Evolutionary conservation across 2,888 invertebrate genomes (phyloP).

Genomic region (Phoenoteleia sp.): DNA sequence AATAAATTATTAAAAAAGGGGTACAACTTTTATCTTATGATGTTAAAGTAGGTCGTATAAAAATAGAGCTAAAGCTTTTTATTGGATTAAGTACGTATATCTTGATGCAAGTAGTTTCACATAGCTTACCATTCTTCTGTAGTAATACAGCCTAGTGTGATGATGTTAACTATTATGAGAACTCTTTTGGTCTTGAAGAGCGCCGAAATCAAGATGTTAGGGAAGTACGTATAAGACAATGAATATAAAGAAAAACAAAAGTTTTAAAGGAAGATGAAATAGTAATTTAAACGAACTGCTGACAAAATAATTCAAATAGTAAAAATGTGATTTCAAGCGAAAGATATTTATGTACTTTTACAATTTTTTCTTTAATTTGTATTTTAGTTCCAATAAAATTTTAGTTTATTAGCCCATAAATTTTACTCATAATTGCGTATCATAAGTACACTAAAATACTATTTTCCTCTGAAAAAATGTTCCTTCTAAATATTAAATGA

Average conservation of each 20-base stretch:
- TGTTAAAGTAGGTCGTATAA: constrained; percentile 72
- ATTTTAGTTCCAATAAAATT: no score
- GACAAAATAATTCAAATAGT: no score
- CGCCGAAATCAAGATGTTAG: constrained; percentile 44
- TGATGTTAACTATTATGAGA: constrained; percentile 69
- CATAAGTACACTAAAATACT: no score
- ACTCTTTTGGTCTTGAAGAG: constrained; percentile 68
- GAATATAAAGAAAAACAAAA: constrained; percentile 1
- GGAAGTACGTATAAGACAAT: not conserved
- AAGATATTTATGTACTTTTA: no score
- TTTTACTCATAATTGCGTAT: no score
- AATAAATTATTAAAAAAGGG: constrained; percentile 15
- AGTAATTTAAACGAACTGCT: no score
- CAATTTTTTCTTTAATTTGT: no score
- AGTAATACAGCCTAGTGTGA: constrained; percentile 67
- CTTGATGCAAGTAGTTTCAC: constrained; percentile 54
- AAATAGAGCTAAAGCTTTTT: constrained; percentile 74
- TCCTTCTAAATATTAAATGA: no score
- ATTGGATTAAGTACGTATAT: constrained; percentile 69
- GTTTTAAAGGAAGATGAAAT: constrained; percentile 12
- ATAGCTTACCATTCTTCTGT: constrained; percentile 67
- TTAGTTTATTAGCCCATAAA: no score
- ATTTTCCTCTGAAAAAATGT: no score
- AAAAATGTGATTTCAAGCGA: no score
- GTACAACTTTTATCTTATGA: constrained; percentile 60